These are phyloP conservation scores for Pitta sordida DNA, from an alignment of 2,113 vertebrate genomes.

Conservation along the genomic window DNA sequence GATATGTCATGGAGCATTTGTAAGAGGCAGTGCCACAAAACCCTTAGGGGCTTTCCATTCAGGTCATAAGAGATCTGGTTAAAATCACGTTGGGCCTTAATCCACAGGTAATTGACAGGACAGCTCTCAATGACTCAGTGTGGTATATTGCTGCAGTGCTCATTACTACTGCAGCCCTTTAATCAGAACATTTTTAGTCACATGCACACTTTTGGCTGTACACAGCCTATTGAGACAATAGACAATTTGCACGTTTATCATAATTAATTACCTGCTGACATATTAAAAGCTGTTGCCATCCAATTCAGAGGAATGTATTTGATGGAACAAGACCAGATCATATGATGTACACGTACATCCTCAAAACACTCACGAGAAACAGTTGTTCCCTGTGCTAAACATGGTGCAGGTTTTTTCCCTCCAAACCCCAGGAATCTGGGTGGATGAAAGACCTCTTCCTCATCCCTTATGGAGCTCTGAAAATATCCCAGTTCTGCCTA, in stretches of 20 bases:
- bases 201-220: not conserved
- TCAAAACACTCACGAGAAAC: not conserved
- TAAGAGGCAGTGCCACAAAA: not conserved
- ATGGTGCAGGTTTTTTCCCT: not conserved
- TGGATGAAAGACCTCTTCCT: conserved; percentile 14
- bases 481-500: not conserved
- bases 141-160: not conserved
- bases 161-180: not conserved
- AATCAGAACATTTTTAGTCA: not conserved
- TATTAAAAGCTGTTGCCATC: not conserved
- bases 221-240: not conserved
- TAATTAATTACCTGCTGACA: conserved; percentile 41
- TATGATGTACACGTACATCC: not conserved
- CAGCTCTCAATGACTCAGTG: not conserved
- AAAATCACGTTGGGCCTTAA: not conserved
- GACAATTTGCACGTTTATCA: not conserved
- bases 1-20: not conserved
- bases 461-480: not conserved
- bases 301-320: not conserved
- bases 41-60: not conserved
- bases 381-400: not conserved
- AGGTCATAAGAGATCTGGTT: not conserved
- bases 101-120: conserved; percentile 12
- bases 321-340: not conserved
- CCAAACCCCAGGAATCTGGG: not conserved